These are phyloP conservation scores for Hemiscyllium ocellatum DNA, from an alignment of 2,113 vertebrate genomes.

Conservation along the genomic window DNA sequence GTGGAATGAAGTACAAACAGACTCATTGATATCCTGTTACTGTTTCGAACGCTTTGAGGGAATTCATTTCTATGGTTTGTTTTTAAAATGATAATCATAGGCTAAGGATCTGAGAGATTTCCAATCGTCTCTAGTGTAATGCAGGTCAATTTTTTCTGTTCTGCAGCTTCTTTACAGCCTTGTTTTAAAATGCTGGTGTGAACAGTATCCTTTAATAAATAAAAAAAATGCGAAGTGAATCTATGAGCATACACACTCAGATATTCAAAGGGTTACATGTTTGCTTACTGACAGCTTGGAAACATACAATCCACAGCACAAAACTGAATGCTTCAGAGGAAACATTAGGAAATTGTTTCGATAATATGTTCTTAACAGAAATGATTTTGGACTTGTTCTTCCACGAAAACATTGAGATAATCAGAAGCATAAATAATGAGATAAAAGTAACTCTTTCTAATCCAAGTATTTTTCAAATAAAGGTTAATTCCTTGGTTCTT, in stretches of 20 bases:
- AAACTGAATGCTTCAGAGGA: neutral
- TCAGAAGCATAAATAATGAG: neutral
- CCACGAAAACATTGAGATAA: neutral
- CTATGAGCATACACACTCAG: neutral
- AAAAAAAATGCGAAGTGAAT: neutral
- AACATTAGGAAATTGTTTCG: neutral
- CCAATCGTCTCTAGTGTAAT: neutral
- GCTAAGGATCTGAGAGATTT: conserved; percentile 9
- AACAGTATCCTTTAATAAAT: neutral
- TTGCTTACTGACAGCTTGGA: neutral
- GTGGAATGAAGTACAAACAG: conserved; percentile 7
- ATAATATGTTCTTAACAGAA: neutral
- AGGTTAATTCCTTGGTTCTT: neutral
- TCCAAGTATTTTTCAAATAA: neutral
- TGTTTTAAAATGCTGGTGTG: conserved; percentile 2
- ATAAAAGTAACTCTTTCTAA: conserved; percentile 19
- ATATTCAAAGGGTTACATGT: conserved; percentile 26
- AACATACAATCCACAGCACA: neutral
- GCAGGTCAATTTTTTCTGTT: neutral
- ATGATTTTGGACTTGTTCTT: neutral
- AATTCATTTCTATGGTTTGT: neutral
- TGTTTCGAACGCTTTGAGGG: neutral
- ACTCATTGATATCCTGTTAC: conserved; percentile 24
- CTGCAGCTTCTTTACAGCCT: neutral
- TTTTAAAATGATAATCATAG: neutral